These are phyloP conservation scores for Varanus komodoensis DNA, from an alignment of 2,113 vertebrate species.

Conservation along the genomic window DNA sequence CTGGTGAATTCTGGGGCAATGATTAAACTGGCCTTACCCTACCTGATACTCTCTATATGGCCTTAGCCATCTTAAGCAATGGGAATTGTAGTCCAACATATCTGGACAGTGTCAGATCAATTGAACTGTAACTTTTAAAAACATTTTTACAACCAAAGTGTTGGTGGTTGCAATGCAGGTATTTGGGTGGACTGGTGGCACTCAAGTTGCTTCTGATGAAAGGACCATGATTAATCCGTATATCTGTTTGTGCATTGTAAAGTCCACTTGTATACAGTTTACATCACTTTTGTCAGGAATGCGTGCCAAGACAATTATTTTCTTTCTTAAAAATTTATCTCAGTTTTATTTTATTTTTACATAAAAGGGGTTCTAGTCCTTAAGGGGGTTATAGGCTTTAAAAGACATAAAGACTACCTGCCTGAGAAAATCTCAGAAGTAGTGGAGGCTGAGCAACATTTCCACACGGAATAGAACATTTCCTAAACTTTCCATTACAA, in stretches of 20 bases:
- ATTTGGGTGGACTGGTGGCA: too few species aligned
- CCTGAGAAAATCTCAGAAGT: background rate
- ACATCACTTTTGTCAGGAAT: background rate
- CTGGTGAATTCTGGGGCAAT: background rate
- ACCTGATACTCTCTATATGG: too few species aligned
- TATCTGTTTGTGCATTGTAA: background rate
- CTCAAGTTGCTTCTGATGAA: background rate
- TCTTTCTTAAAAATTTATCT: background rate
- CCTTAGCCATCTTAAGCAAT: too few species aligned
- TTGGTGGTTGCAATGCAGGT: background rate
- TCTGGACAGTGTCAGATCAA: too few species aligned
- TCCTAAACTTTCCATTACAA: background rate
- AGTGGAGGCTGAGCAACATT: background rate
- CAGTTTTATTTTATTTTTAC: background rate
- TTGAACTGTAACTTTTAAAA: too few species aligned
- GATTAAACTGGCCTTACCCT: too few species aligned
- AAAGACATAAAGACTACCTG: background rate
- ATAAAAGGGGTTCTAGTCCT: background rate
- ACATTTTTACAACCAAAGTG: too few species aligned
- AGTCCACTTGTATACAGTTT: too few species aligned
- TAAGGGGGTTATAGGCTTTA: background rate
- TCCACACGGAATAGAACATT: background rate
- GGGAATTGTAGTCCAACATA: too few species aligned
- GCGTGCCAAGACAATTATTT: background rate
- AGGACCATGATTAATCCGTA: background rate